phyloP scores from a whole-genome alignment of 2,888 invertebrate genomes.

The Lampropteryx suffumata region DNA sequence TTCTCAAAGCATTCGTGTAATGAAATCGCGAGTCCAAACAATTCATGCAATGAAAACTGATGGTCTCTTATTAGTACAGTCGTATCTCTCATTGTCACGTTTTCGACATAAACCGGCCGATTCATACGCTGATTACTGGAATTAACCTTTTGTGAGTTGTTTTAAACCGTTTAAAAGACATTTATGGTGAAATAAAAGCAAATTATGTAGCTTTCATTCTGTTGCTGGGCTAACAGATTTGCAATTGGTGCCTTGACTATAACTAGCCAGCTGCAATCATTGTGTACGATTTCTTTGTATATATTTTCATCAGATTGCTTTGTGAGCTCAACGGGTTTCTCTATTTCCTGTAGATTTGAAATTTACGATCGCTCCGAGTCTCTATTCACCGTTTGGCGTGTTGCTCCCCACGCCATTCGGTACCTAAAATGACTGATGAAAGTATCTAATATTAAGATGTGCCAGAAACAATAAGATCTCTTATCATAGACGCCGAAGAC shows the following conservation, averaged over 20 bases:
- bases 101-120: conserved; percentile 47
- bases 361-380: conserved; percentile 1
- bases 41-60: conserved; percentile 29
- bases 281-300: conserved; percentile 26
- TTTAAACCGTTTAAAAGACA: conserved; percentile 7
- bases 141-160: conserved; percentile 21
- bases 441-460: no score
- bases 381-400: conserved; percentile 20
- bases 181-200: conserved; percentile 8
- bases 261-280: conserved; percentile 10
- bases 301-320: conserved; percentile 16
- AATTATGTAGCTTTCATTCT: conserved; percentile 4
- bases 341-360: conserved; percentile 13
- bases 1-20: conserved; percentile 23
- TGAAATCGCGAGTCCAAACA: conserved; percentile 32
- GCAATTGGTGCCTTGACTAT: no score
- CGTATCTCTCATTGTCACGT: conserved; percentile 50
- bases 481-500: no score
- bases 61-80: conserved; percentile 38
- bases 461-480: no score
- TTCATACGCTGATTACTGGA: conserved; percentile 41
- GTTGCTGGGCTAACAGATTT: conserved; percentile 2
- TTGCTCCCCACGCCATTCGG: conserved; percentile 24
- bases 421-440: background rate
- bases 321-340: conserved; percentile 8